A percentile compares a stretch with the other conserved stretches of the same genome.
Conservation (phyloP, 2,113 vertebrate genomes). For the Dipodomys merriami region DNA sequence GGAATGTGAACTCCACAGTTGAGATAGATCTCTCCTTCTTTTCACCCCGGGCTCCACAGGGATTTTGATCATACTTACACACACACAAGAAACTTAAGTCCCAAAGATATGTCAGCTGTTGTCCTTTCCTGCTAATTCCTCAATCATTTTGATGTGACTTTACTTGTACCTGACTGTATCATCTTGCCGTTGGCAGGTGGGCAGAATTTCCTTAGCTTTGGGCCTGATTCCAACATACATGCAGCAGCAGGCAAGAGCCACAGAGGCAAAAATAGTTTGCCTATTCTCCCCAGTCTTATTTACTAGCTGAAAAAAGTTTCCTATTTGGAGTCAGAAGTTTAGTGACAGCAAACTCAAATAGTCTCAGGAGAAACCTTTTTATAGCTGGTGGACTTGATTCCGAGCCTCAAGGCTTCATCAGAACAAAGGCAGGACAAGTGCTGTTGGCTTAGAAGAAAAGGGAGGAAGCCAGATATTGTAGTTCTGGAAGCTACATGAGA, state of each 20-base stretch:
- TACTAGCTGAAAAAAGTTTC: neutral
- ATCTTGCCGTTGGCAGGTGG: neutral
- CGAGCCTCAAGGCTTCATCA: neutral
- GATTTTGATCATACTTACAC: neutral
- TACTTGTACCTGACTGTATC: neutral
- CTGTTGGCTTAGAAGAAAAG: neutral
- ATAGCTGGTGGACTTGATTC: neutral
- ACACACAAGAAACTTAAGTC: neutral
- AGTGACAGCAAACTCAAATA: conserved; percentile 2
- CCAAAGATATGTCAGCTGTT: neutral
- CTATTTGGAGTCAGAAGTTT: neutral
- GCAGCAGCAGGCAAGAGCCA: neutral
- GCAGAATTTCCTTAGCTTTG: conserved; percentile 22
- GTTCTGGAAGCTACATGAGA: neutral
- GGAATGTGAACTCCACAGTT: neutral
- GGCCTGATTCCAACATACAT: neutral
- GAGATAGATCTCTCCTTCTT: neutral
- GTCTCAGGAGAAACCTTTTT: neutral
- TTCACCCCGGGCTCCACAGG: neutral
- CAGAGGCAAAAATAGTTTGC: conserved; percentile 5
- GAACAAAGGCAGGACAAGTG: neutral
- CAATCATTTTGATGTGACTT: neutral
- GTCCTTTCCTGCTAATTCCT: neutral
- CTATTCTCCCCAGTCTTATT: neutral
- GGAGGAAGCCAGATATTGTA: neutral